Conservation (phyloP, 2,113 vertebrate species). For the Delphinapterus leucas region DNA sequence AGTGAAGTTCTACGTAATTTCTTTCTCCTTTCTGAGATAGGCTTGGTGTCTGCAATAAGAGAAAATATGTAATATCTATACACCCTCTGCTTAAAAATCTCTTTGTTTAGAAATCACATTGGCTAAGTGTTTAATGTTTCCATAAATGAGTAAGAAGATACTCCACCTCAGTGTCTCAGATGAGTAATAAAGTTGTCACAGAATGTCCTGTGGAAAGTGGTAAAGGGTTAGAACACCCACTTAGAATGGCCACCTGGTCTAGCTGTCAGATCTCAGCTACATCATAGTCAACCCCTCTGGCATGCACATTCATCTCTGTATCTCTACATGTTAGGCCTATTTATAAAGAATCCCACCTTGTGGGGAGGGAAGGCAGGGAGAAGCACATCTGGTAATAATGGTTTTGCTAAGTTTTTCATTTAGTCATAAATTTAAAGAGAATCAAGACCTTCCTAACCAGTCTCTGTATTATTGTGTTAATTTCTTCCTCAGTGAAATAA, state of each 20-base stretch:
- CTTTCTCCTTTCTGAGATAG: not conserved
- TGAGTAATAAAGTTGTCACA: not conserved
- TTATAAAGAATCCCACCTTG: not conserved
- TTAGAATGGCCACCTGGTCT: not conserved
- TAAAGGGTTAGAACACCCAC: not conserved
- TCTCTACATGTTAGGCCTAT: not conserved
- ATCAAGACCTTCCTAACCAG: not conserved
- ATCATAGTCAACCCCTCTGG: not conserved
- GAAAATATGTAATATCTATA: not conserved
- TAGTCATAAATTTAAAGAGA: not conserved
- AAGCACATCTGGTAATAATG: not conserved
- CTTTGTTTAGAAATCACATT: not conserved
- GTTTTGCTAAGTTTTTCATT: not conserved
- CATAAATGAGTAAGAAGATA: not conserved
- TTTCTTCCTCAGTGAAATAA: not conserved
- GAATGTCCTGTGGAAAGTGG: not conserved
- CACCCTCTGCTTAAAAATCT: not conserved
- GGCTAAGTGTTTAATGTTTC: not conserved
- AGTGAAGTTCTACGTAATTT: not conserved
- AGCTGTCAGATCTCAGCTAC: not conserved
- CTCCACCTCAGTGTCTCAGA: not conserved
- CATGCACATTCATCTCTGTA: not conserved
- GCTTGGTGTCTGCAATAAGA: not conserved
- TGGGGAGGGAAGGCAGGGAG: not conserved
- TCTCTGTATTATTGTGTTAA: not conserved